Evolutionary conservation across 2,888 invertebrate species (phyloP), one percentile per base, ranked within the genome.

Genomic region (Caenorhabditis sp.): DNA sequence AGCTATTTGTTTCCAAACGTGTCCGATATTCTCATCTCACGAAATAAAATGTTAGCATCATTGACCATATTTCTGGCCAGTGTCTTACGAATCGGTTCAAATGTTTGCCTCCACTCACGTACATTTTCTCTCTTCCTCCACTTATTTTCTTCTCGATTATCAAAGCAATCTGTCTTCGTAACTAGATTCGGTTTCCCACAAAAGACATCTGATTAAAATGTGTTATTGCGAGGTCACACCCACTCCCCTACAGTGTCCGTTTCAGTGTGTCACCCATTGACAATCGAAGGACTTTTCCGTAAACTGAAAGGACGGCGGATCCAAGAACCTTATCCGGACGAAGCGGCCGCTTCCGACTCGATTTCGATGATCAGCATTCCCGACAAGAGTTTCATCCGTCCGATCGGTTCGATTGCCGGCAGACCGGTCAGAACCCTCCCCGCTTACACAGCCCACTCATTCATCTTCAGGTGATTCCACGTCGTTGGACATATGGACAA

Each of bases 401-500:
- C 74, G 17, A 46, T 75, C 20, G 74, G 56, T 7, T 68, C 61
- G 8, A 39, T 75, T 20, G 74, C 55, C 15, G 74, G 74, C 2
- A 48, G 68, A 59, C 68, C 63, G 8, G 73, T 74, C 9, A 63
- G 56, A n/a, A n/a, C n/a, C n/a, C n/a, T n/a, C n/a, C n/a, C n/a
- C 35, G 15, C 2, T 30, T 20, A 15, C 22, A 13, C 9, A 30
- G 20, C 13, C 3, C 0, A 30, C 11, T 15, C 1, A 5, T 26
- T 24, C 13, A n/a, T 27, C 58, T 73, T 5, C 26, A 73, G 72
- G 66, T 74, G 7, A 75, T 75, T 52, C 74, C 74, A 11, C 66
- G 74, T 17, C 61, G 74, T 15, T 75, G 74, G 74, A 75, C 68
- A 0, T 61, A 61, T 27, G 74, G 66, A 7, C 56, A 62, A 37